Conservation (phyloP, 2,797 vertebrate species). For the Schizopygopsis pylzovi region DNA sequence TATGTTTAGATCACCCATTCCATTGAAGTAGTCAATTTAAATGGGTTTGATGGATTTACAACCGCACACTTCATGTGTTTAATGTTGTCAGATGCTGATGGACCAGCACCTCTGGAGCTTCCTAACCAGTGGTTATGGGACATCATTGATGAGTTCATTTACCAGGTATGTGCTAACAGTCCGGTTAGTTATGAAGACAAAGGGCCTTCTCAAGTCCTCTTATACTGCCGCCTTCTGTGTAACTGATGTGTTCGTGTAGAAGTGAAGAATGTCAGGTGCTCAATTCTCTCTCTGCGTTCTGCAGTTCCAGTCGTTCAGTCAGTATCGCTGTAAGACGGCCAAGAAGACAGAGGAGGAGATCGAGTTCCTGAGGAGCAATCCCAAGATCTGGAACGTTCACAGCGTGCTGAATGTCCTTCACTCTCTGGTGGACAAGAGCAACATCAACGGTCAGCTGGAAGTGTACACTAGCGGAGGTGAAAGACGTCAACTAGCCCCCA, state of each 20-base stretch:
- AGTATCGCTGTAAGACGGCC: constrained; percentile 98
- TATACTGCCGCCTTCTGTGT: background rate
- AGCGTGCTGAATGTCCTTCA: constrained; percentile 97
- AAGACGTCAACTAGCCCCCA: background rate
- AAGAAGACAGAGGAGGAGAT: constrained; percentile 98
- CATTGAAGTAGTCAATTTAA: background rate
- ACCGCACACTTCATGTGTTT: constrained; percentile 19
- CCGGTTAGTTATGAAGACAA: background rate
- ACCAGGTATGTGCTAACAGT: constrained; percentile 81
- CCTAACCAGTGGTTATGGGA: constrained; percentile 99
- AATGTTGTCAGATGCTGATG: constrained; percentile 89
- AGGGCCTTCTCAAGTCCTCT: background rate
- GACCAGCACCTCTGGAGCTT: constrained; percentile 94
- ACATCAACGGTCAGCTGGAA: constrained; percentile 98
- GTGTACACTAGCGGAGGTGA: constrained; percentile 98
- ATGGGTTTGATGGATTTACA: background rate
- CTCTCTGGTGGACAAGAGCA: constrained; percentile 98
- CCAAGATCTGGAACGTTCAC: constrained; percentile 99
- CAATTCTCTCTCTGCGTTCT: constrained; percentile 21
- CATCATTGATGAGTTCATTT: constrained; percentile 99
- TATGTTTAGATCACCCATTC: background rate
- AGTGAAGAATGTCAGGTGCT: background rate
- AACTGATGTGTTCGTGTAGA: background rate
- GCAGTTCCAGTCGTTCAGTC: constrained; percentile 98
- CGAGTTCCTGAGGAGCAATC: constrained; percentile 95